Conservation (phyloP, 2,888 invertebrate genomes). For the Acrobasis suavella region DNA sequence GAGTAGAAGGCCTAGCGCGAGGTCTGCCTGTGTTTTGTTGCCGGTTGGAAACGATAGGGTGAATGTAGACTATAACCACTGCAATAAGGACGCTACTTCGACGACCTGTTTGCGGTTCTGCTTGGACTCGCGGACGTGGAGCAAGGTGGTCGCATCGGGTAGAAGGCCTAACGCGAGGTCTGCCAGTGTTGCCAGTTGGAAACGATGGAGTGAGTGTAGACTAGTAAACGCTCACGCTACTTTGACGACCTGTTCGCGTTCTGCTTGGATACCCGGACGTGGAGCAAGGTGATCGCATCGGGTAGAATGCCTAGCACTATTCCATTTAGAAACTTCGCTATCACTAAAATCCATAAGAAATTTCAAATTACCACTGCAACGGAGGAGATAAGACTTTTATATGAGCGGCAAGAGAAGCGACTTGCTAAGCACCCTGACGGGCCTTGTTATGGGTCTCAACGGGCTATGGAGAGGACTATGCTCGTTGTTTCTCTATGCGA, state of each 20-base stretch:
- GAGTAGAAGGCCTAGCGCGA: slow-evolving; percentile 87
- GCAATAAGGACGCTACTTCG: slow-evolving; percentile 83
- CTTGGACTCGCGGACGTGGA: slow-evolving; percentile 90
- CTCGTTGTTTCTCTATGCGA: too few relatives aligned
- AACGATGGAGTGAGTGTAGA: slow-evolving; percentile 31
- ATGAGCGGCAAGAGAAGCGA: too few relatives aligned
- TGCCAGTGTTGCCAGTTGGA: slow-evolving; percentile 85
- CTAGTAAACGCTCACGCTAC: slow-evolving; percentile 57
- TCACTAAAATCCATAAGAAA: too few relatives aligned
- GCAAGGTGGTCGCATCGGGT: slow-evolving; percentile 77
- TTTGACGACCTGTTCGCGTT: slow-evolving; percentile 93
- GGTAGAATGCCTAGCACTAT: slow-evolving; percentile 89
- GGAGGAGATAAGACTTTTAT: too few relatives aligned
- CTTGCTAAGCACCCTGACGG: too few relatives aligned
- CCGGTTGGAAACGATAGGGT: slow-evolving; percentile 75
- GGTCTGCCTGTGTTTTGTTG: slow-evolving; percentile 91
- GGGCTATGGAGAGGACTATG: too few relatives aligned
- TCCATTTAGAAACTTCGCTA: too few relatives aligned
- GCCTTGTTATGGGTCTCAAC: too few relatives aligned
- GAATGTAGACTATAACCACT: slow-evolving; percentile 32
- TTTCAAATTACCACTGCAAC: too few relatives aligned
- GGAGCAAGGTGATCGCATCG: slow-evolving; percentile 86
- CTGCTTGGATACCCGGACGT: slow-evolving; percentile 89
- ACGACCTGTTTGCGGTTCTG: slow-evolving; percentile 93
- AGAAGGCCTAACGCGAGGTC: slow-evolving; percentile 89